These are phyloP conservation scores for Drosophila niveifrons DNA, from an alignment of 2,888 invertebrate genomes.

Conservation along the genomic window DNA sequence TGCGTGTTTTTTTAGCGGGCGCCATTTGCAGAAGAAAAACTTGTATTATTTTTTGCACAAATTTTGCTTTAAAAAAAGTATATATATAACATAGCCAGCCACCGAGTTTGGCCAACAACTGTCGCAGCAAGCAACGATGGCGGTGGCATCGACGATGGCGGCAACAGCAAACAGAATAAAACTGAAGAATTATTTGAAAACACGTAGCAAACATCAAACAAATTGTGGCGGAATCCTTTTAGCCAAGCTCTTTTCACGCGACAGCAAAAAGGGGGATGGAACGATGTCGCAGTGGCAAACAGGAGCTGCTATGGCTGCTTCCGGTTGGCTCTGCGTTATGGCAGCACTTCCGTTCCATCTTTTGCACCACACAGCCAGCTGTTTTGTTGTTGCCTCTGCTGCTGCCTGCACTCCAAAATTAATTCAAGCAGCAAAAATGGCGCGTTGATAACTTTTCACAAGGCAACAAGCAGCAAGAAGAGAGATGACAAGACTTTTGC, in stretches of 20 bases:
- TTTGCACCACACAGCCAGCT: slow-evolving; percentile 17
- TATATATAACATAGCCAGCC: slow-evolving; percentile 43
- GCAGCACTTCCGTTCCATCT: slow-evolving; percentile 65
- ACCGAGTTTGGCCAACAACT: slow-evolving; percentile 55
- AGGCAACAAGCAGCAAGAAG: slow-evolving; percentile 34
- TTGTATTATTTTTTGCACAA: slow-evolving; percentile 35
- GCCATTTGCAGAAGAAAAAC: slow-evolving; percentile 1
- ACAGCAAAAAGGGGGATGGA: slow-evolving; percentile 16
- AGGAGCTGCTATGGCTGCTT: slow-evolving; percentile 66
- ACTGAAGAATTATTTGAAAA: slow-evolving; percentile 72
- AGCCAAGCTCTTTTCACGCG: slow-evolving; percentile 71
- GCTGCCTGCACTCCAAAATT: slow-evolving; percentile 58
- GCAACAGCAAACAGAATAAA: slow-evolving; percentile 50
- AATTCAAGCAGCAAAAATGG: slow-evolving; percentile 77
- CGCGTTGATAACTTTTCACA: slow-evolving; percentile 69
- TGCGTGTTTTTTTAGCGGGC: background rate
- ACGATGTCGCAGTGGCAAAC: slow-evolving; percentile 21
- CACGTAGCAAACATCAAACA: slow-evolving; percentile 80
- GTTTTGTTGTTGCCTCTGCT: slow-evolving; percentile 6
- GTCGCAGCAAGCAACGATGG: slow-evolving; percentile 38
- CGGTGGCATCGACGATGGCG: no score
- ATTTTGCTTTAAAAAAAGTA: slow-evolving; percentile 37
- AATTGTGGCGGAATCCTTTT: slow-evolving; percentile 78
- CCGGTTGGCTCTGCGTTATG: slow-evolving; percentile 74
- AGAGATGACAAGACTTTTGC: slow-evolving; percentile 4